Base-by-base conservation (phyloP, 2,797 vertebrate species). In the Atherinosoma microstoma region DNA sequence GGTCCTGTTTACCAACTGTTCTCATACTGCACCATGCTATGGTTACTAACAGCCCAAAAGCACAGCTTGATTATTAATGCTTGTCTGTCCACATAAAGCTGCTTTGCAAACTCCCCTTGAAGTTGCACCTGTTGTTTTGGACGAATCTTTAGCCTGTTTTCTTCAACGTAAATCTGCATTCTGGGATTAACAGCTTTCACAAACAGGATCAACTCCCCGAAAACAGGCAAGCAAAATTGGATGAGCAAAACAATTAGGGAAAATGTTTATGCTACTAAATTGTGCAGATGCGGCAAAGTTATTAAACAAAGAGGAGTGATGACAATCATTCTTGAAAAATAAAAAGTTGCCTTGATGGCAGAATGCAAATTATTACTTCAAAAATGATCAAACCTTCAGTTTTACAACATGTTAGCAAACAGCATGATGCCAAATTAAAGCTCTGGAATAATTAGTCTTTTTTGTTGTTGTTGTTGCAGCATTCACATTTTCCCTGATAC, bases 181-280 rank as follows among this genome's bases (percentile, higher is more conserved):
- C 0, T 68, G 79, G 81, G 54, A 72, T 76, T 36, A 78, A 70
- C 63, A 65, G 58, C 63, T 47, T 64, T 71, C 74, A 30, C 58
- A 82, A 91, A 84, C 54, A 64, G n/a, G 58, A 42, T 4, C n/a
- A 51, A 60, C 40, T 56, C 57, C 20, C 3, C 6, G 63, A 72
- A 83, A 91, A 64, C 54, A 59, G 67, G 35, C 34, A 60, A 76
- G 80, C 63, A 70, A 66, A 64, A 61, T 24, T 3, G 16, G 30
- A 65, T 70, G 45, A 67, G 20, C 5, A 18, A 36, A 24, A 58
- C 29, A 63, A 63, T 66, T 51, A 15, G 30, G 3, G 2, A 6
- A 59, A 61, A 40, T 38, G 7, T 53, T 36, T 7, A 67, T 12
- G 15, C 29, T 53, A 20, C 70, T 3, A 10, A 54, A 49, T 20